Evolutionary conservation across 2,888 invertebrate species (phyloP).

Genomic region (Siphlonurus alternatus): DNA sequence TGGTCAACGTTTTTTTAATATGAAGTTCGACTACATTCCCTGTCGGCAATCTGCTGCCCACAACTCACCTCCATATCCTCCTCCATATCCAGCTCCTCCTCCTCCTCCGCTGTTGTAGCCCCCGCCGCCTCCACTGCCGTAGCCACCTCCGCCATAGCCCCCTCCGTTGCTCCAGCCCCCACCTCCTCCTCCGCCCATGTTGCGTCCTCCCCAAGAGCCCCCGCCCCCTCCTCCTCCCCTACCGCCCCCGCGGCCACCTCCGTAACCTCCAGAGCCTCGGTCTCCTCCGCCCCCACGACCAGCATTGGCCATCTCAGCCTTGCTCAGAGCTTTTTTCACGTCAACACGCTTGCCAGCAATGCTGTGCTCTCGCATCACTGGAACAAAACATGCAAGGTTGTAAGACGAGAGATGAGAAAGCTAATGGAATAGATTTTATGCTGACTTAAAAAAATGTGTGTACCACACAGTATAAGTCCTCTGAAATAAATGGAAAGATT

Average conservation of each 20-base stretch:
- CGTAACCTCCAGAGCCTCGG: conserved; percentile 3
- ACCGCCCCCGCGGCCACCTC: background rate
- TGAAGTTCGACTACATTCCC: no score
- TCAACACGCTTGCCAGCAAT: conserved; percentile 29
- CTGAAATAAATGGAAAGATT: no score
- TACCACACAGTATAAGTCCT: no score
- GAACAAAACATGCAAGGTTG: conserved; percentile 6
- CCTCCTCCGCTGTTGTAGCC: background rate
- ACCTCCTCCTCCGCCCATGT: background rate
- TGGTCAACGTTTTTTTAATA: no score
- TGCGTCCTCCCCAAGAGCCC: background rate
- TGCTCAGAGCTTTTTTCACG: conserved; percentile 32
- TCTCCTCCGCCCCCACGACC: conserved; percentile 19
- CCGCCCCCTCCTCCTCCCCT: background rate
- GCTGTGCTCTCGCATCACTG: conserved; percentile 25
- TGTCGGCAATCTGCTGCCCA: background rate
- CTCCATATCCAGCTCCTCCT: background rate
- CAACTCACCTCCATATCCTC: background rate
- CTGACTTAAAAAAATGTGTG: no score
- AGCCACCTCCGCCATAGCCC: background rate
- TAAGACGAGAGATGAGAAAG: background rate
- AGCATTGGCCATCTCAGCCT: conserved; percentile 27
- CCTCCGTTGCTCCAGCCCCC: background rate
- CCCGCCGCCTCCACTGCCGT: background rate
- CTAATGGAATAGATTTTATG: no score